phyloP scores from a whole-genome alignment of 2,888 invertebrate species.

The Amaurobius ferox region DNA sequence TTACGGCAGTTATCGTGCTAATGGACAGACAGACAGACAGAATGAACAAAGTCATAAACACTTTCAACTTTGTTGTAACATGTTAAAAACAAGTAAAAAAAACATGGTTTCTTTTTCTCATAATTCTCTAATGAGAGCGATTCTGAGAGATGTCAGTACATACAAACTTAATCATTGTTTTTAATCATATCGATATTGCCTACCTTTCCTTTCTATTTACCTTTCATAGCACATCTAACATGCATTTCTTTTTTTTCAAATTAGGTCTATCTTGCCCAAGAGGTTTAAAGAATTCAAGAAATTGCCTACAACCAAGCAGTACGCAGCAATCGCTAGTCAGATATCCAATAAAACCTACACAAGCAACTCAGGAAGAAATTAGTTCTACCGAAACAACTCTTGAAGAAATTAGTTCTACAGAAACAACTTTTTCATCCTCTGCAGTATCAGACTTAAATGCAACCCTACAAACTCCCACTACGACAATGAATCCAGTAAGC shows the following conservation, averaged over 20 bases:
- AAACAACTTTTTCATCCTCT: neutral
- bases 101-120: too few relatives aligned
- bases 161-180: too few relatives aligned
- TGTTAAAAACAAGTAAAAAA: too few relatives aligned
- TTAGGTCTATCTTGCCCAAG: conserved; percentile 3
- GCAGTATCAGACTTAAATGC: neutral
- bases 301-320: neutral
- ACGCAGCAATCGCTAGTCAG: neutral
- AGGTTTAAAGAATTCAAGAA: neutral
- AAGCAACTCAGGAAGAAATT: neutral
- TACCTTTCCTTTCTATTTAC: too few relatives aligned
- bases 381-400: neutral
- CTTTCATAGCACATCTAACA: too few relatives aligned
- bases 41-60: too few relatives aligned
- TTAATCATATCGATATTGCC: too few relatives aligned
- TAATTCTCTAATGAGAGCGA: too few relatives aligned
- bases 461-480: neutral
- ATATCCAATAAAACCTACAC: neutral
- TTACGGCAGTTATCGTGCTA: too few relatives aligned
- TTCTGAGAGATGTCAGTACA: too few relatives aligned
- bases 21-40: too few relatives aligned
- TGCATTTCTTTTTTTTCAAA: neutral
- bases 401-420: neutral
- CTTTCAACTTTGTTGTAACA: too few relatives aligned
- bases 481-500: neutral